These are phyloP conservation scores for Fratercula arctica DNA, from an alignment of 2,797 vertebrate genomes.

Conservation along the genomic window DNA sequence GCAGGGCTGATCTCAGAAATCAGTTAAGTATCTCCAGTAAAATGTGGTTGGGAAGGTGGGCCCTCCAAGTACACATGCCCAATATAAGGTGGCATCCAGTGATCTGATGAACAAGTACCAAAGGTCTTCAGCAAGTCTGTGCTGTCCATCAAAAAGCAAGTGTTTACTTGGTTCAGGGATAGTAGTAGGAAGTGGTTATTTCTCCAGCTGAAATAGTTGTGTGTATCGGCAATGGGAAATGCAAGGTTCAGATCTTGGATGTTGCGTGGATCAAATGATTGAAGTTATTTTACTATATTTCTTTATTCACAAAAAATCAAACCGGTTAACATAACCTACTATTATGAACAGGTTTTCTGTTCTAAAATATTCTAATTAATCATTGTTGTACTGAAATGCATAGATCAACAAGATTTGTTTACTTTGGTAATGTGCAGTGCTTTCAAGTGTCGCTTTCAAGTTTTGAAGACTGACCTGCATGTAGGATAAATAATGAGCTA, in stretches of 20 bases:
- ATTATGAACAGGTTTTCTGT: not conserved
- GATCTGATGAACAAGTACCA: no score
- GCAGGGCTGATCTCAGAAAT: not conserved
- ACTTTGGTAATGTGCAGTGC: not conserved
- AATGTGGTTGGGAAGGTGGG: not conserved
- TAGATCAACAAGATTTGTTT: not conserved
- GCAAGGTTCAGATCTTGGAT: not conserved
- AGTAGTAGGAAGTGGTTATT: accelerated
- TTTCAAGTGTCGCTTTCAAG: not conserved
- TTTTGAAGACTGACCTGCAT: not conserved
- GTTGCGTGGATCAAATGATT: not conserved
- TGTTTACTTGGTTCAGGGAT: not conserved
- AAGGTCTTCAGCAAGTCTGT: not conserved
- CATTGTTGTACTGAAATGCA: accelerated
- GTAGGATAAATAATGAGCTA: not conserved
- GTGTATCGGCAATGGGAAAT: not conserved
- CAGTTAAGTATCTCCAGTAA: not conserved
- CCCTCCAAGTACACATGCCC: accelerated
- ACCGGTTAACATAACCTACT: not conserved
- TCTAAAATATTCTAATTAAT: not conserved
- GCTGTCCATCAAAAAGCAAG: not conserved
- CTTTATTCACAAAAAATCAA: not conserved
- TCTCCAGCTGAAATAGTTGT: not conserved
- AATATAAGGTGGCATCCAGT: accelerated
- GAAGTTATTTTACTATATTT: not conserved